Percentiles rank a stretch among this genome's conserved stretches.
These are phyloP conservation scores for Melipona quadrifasciata DNA, from an alignment of 1,140 invertebrate genomes.

Conservation along the genomic window DNA sequence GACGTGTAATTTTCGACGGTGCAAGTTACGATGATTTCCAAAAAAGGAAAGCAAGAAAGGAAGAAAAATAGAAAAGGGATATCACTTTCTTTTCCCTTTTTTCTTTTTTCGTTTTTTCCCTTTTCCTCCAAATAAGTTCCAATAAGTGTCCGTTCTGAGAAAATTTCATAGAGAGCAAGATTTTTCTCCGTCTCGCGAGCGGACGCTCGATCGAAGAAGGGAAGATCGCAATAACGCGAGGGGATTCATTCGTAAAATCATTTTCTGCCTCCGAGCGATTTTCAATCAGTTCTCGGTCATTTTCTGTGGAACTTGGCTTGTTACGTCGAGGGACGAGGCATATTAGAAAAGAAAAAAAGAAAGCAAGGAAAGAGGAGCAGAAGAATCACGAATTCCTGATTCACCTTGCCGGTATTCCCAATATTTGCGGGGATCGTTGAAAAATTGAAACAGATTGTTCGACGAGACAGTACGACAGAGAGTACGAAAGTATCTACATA, in stretches of 20 bases:
- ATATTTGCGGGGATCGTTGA: not conserved
- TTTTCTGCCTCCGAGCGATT: not conserved
- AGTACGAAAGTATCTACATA: no score
- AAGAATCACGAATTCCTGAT: no score
- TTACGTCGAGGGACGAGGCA: no score
- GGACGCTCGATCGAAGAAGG: not conserved
- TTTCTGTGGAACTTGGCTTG: no score
- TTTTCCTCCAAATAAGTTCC: slow-evolving; percentile 40
- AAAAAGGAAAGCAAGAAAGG: no score
- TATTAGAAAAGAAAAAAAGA: not conserved
- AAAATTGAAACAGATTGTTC: not conserved
- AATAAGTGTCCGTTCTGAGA: slow-evolving; percentile 8
- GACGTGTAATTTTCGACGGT: not conserved
- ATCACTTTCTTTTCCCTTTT: not conserved
- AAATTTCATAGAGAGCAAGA: slow-evolving; percentile 21
- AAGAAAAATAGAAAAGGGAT: slow-evolving; percentile 11
- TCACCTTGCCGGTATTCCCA: no score
- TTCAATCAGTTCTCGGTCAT: not conserved
- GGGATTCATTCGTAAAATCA: slow-evolving; percentile 28
- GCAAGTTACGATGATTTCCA: slow-evolving; percentile 8
- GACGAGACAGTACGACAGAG: not conserved
- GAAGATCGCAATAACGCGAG: slow-evolving; percentile 10
- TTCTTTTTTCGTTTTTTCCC: slow-evolving; percentile 28
- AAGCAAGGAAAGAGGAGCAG: no score
- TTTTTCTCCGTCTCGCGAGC: slow-evolving; percentile 2